Conservation (phyloP, 2,113 vertebrate genomes). For the Eidolon helvum region DNA sequence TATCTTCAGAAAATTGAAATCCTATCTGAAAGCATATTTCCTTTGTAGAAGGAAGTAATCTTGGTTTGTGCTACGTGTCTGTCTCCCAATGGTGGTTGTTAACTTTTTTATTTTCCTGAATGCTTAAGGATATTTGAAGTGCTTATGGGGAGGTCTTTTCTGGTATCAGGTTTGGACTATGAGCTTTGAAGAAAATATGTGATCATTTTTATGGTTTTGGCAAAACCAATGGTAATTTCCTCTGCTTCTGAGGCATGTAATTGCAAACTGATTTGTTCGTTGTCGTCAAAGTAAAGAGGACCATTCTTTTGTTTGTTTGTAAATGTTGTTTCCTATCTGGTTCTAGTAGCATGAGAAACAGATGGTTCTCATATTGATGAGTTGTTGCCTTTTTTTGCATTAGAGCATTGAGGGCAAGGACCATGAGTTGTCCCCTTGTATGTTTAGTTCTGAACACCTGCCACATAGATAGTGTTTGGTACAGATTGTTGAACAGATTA, state of each 20-base stretch:
- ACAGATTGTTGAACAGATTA: not conserved
- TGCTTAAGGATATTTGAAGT: not conserved
- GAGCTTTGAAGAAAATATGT: not conserved
- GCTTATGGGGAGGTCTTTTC: not conserved
- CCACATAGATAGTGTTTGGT: not conserved
- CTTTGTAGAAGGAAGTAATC: not conserved
- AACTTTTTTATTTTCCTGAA: not conserved
- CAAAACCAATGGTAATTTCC: slow-evolving; percentile 15
- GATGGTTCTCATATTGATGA: not conserved
- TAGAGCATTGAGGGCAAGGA: not conserved
- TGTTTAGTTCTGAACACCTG: slow-evolving; percentile 16
- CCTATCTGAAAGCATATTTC: slow-evolving; percentile 3
- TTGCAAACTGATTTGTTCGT: not conserved
- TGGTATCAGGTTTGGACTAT: not conserved
- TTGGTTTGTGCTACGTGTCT: not conserved
- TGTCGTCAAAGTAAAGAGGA: slow-evolving; percentile 5
- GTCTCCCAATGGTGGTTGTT: not conserved
- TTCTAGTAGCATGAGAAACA: not conserved
- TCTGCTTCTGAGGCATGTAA: slow-evolving; percentile 2
- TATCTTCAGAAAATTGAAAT: slow-evolving; percentile 39
- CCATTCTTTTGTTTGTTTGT: slow-evolving; percentile 25
- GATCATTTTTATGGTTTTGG: slow-evolving; percentile 20
- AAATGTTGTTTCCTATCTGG: not conserved
- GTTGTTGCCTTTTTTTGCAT: not conserved
- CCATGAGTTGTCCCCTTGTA: not conserved